phyloP scores from a whole-genome alignment of 1,140 invertebrate species.

The Drosophila hydei region DNA sequence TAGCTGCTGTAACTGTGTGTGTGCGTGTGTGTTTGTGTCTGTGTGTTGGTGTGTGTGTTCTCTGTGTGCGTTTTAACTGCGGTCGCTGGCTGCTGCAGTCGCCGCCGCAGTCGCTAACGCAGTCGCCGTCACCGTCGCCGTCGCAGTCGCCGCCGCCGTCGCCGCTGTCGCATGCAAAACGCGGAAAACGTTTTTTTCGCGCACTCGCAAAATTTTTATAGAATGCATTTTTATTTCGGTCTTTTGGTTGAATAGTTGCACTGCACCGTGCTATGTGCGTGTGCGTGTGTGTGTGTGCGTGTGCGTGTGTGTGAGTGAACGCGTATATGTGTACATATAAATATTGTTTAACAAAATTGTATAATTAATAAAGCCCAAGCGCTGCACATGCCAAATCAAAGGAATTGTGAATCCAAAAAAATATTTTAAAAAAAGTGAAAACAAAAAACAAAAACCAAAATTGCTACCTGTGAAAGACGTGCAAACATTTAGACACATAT shows the following conservation, averaged over 20 bases:
- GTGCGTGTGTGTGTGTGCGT: slow-evolving; percentile 24
- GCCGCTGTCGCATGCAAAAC: slow-evolving; percentile 69
- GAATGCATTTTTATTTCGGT: slow-evolving; percentile 81
- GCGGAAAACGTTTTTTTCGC: slow-evolving; percentile 79
- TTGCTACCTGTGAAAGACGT: neutral
- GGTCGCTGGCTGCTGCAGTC: slow-evolving; percentile 45
- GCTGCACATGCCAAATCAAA: slow-evolving; percentile 2
- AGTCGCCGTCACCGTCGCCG: slow-evolving; percentile 47
- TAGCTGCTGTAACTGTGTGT: slow-evolving; percentile 45
- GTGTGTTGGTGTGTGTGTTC: slow-evolving; percentile 14
- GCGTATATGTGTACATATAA: neutral
- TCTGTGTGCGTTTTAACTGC: slow-evolving; percentile 30
- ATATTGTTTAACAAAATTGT: slow-evolving; percentile 51
- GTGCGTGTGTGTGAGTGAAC: slow-evolving; percentile 5
- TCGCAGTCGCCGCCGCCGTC: slow-evolving; percentile 30
- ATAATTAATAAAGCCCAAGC: slow-evolving; percentile 18
- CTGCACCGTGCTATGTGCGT: slow-evolving; percentile 62
- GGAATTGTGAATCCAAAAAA: neutral
- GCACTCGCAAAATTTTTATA: slow-evolving; percentile 81
- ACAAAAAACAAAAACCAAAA: neutral
- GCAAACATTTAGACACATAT: slow-evolving; percentile 5
- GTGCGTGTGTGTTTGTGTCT: slow-evolving; percentile 23
- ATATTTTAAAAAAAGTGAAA: neutral
- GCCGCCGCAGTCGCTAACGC: slow-evolving; percentile 42
- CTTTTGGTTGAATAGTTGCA: slow-evolving; percentile 81